Evolutionary conservation across 2,888 invertebrate species (phyloP).

Genomic region (Criorhina ranunculi): DNA sequence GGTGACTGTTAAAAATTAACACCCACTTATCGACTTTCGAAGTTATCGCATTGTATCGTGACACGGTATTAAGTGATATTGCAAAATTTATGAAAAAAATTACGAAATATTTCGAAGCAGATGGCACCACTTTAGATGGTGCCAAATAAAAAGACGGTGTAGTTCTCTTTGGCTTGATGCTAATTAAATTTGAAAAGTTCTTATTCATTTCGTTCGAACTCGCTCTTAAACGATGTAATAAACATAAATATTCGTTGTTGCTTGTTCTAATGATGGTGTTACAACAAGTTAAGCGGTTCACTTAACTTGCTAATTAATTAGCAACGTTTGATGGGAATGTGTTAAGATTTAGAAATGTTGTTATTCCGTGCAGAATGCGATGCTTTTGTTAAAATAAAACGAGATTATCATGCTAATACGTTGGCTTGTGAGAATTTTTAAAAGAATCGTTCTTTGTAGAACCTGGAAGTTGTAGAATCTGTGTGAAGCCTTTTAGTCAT

Average conservation of each 20-base stretch:
- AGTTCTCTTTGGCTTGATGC: background rate
- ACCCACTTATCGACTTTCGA: background rate
- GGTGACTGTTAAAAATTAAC: constrained; percentile 4
- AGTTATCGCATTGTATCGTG: constrained; percentile 15
- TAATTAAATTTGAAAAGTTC: constrained; percentile 11
- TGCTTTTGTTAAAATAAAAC: too few species aligned
- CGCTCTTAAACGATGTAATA: constrained; percentile 3
- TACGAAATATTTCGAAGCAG: background rate
- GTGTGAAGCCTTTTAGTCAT: too few species aligned
- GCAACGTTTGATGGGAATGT: background rate
- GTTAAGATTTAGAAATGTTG: too few species aligned
- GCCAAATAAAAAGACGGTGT: constrained; percentile 4
- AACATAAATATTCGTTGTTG: background rate
- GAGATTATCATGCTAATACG: too few species aligned
- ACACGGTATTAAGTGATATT: constrained; percentile 32
- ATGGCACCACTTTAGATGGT: background rate
- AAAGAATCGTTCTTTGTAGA: too few species aligned
- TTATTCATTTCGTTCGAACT: background rate
- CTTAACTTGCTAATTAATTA: constrained; percentile 1
- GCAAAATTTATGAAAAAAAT: constrained; percentile 1
- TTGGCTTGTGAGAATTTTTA: too few species aligned
- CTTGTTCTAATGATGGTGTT: constrained; percentile 15
- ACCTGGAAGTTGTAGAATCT: too few species aligned
- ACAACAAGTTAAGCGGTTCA: constrained; percentile 8
- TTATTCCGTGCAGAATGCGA: too few species aligned